Base-by-base conservation (phyloP, 2,113 vertebrate genomes). In the Lipotes vexillifer region DNA sequence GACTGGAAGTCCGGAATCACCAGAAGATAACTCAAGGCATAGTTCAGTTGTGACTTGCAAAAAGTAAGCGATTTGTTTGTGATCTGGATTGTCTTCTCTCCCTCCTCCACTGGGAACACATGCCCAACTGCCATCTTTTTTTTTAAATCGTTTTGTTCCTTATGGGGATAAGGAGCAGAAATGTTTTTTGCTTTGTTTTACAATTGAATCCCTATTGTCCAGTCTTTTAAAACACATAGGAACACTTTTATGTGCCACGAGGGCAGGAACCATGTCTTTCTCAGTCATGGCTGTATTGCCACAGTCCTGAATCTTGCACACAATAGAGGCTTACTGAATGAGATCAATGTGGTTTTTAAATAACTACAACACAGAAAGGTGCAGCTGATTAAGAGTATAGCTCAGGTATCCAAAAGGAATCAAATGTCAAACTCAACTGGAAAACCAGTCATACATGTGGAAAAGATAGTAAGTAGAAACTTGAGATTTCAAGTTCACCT, bases 181-280 rank as follows among this genome's bases (percentile, higher is more conserved):
- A 86, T 91, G 66, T 66, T 63, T 88, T 88, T 80, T 65, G 44
- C 75, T 95, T 96, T 91, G 82, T 65, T 93, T 89, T 94, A 78
- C 68, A 57, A 41, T 69, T 59, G 69, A 71, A 92, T 94, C 13
- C 68, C 38, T 69, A 63, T 25, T 81, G 27, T 46, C 13, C 46
- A 13, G 55, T 41, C 75, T 86, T 96, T 95, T 44, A 94, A 96
- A 92, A 81, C 36, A 87, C 65, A 44, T 13, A 41, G 46, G 44
- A 90, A 83, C 15, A 36, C 44, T 93, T 90, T 84, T 23, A 66
- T 75, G 33, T 94, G 81, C 33, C 46, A 14, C 1, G 2, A 85
- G 33, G 8, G 38, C 52, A 61, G 46, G 88, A 84, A 83, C 65
- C 20, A 1, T 27, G 65, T 36, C 63, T 87, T 86, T 96, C 95